A percentile compares a stretch with the other conserved stretches of the same genome.
These are phyloP conservation scores for Sebastolobus alascanus DNA, from an alignment of 2,797 vertebrate genomes.

Conservation along the genomic window DNA sequence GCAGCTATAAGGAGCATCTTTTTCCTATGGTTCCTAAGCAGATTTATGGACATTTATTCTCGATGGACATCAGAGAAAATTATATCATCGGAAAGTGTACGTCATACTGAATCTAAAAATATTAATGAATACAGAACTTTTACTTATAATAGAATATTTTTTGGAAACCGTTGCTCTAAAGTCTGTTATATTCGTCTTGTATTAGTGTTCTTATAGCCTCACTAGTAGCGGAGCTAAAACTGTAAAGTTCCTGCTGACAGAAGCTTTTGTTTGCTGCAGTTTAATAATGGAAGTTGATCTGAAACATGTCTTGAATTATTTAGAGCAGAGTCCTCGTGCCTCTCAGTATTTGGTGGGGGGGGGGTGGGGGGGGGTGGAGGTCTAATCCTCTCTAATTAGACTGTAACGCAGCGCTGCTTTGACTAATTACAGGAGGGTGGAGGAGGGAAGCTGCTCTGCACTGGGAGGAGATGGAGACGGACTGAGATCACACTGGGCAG, in stretches of 20 bases:
- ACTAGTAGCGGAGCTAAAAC: background rate
- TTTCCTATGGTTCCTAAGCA: no score
- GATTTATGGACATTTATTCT: no score
- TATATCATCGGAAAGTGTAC: no score
- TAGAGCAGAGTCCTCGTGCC: background rate
- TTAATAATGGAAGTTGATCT: background rate
- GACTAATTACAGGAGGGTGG: slow-evolving; percentile 15
- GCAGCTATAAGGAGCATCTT: no score
- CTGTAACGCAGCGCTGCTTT: slow-evolving; percentile 2
- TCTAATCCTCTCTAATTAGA: slow-evolving; percentile 28
- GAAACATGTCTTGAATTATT: slow-evolving; percentile 2
- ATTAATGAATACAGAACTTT: no score
- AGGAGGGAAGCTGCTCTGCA: slow-evolving; percentile 27
- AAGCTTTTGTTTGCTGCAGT: background rate
- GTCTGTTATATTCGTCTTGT: background rate
- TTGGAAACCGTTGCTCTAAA: background rate
- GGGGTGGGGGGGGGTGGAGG: background rate
- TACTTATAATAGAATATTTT: no score
- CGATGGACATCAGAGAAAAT: no score
- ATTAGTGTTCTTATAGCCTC: background rate
- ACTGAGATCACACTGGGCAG: slow-evolving; percentile 74
- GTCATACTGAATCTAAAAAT: no score
- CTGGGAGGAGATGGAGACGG: slow-evolving; percentile 41
- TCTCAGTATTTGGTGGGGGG: background rate
- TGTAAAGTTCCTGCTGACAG: background rate